Conservation (phyloP, 2,888 invertebrate genomes). For the Hypomecis punctinalis region DNA sequence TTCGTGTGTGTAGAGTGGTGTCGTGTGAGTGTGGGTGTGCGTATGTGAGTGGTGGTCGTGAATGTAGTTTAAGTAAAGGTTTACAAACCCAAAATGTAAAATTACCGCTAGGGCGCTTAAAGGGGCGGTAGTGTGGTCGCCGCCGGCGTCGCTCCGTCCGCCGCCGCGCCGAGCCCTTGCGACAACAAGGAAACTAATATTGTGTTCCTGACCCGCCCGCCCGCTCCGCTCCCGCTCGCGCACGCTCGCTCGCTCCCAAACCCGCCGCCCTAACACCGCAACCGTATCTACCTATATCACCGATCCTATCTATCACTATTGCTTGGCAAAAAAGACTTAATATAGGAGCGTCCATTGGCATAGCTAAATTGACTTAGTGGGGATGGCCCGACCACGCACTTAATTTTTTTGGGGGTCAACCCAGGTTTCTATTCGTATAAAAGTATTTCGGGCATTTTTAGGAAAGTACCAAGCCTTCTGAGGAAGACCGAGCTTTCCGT, state of each 20-base stretch:
- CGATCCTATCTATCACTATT: constrained; percentile 16
- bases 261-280: constrained; percentile 58
- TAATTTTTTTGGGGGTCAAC: too few species aligned
- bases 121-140: constrained; percentile 79
- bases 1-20: constrained; percentile 33
- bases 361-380: too few species aligned
- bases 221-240: constrained; percentile 59
- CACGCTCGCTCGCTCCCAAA: constrained; percentile 63
- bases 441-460: too few species aligned
- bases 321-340: too few species aligned
- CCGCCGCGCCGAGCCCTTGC: constrained; percentile 84
- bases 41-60: constrained; percentile 50
- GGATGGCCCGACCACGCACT: too few species aligned
- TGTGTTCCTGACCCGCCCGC: constrained; percentile 82
- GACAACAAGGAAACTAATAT: constrained; percentile 86
- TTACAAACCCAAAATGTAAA: constrained; percentile 85
- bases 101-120: constrained; percentile 84
- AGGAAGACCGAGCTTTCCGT: too few species aligned
- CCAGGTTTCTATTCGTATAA: too few species aligned
- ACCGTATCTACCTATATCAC: constrained; percentile 10
- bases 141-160: constrained; percentile 80
- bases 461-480: too few species aligned
- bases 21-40: constrained; percentile 20
- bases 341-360: too few species aligned
- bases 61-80: constrained; percentile 82